A percentile compares a stretch with the other conserved stretches of the same genome.
Evolutionary conservation across 2,888 invertebrate genomes (phyloP).

Genomic region (Netelia virgata): DNA sequence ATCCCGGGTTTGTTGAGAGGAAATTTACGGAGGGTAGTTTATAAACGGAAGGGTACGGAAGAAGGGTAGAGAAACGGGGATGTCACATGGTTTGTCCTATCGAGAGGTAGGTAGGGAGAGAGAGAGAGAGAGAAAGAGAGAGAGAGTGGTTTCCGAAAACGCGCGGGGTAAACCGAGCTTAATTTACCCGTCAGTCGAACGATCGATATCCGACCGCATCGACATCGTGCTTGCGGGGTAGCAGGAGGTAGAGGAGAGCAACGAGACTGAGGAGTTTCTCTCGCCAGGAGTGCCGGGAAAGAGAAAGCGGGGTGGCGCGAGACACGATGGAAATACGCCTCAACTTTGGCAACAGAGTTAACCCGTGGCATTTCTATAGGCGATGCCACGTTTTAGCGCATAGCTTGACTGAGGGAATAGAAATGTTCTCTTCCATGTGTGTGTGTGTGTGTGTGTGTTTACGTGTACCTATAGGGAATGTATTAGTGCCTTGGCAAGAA

Average conservation of each 20-base stretch:
- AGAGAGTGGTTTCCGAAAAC: constrained; percentile 65
- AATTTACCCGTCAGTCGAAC: constrained; percentile 74
- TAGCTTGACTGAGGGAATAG: constrained; percentile 29
- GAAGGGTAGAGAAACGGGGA: constrained; percentile 4
- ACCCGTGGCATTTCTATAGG: constrained; percentile 50
- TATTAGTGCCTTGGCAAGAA: constrained; percentile 29
- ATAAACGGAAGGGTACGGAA: constrained; percentile 16
- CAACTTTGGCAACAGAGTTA: constrained; percentile 66
- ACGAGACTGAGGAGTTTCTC: constrained; percentile 40
- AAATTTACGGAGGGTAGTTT: constrained; percentile 24
- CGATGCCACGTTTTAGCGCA: constrained; percentile 40
- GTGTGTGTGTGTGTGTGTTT: neutral
- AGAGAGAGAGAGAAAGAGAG: neutral
- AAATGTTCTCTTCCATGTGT: neutral
- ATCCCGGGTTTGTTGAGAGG: constrained; percentile 12
- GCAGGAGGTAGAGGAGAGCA: neutral
- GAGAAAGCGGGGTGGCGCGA: neutral
- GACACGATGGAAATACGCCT: constrained; percentile 58
- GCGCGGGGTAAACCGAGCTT: constrained; percentile 74
- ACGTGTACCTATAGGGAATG: neutral
- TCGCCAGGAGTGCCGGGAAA: neutral
- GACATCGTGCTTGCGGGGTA: constrained; percentile 50
- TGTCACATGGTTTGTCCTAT: constrained; percentile 7
- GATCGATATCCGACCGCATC: constrained; percentile 71
- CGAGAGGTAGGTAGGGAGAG: too few relatives aligned